These are phyloP conservation scores for Malurus leucopterus DNA, from an alignment of 2,797 vertebrate species.

Conservation along the genomic window DNA sequence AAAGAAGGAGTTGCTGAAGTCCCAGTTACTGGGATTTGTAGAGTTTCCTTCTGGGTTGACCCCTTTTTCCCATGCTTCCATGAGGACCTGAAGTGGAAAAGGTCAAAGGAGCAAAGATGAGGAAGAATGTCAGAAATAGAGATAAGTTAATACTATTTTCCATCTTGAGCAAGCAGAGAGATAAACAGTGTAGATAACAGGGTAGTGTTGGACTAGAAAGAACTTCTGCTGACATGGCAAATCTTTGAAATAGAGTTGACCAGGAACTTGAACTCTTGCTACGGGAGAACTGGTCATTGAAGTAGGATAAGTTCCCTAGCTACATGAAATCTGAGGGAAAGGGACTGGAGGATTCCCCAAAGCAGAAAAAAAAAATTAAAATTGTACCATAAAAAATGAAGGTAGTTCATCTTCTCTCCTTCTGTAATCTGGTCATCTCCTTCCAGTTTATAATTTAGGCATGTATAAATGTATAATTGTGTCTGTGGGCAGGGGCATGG, in stretches of 20 bases:
- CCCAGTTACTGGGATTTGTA: conserved; percentile 93
- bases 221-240: neutral
- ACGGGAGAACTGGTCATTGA: neutral
- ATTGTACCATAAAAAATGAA: neutral
- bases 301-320: neutral
- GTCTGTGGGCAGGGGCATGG: neutral
- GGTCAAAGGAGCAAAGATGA: conserved; percentile 2
- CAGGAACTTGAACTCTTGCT: neutral
- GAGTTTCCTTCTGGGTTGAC: conserved; percentile 90
- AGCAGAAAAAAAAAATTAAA: neutral
- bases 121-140: neutral
- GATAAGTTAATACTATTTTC: neutral
- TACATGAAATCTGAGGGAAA: neutral
- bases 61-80: conserved; percentile 88
- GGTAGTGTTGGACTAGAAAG: neutral
- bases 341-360: neutral
- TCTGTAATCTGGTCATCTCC: neutral
- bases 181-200: neutral
- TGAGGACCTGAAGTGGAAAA: conserved; percentile 78
- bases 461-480: neutral
- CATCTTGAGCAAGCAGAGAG: neutral
- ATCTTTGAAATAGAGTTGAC: neutral
- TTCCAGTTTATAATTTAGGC: neutral
- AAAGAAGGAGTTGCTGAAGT: conserved; percentile 92
- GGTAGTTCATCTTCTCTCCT: neutral